Evolutionary conservation across 2,797 vertebrate genomes (phyloP).

Genomic region (Myotis findleyi): DNA sequence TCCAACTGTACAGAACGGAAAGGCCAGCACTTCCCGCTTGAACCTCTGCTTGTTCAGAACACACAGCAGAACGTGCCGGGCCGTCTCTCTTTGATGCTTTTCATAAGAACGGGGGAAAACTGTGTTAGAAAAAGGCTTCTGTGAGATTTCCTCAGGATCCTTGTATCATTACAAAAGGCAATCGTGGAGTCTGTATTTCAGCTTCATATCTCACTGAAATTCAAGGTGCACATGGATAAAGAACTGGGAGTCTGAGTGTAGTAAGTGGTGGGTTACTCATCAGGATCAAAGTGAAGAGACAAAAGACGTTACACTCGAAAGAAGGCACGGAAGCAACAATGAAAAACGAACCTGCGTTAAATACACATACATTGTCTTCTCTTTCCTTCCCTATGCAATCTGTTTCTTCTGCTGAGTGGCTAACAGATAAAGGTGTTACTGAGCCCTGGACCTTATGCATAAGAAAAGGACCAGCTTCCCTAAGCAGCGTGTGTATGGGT

Average conservation of each 20-base stretch:
- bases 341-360: background rate
- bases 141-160: slow-evolving; percentile 41
- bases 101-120: slow-evolving; percentile 52
- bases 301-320: background rate
- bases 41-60: background rate
- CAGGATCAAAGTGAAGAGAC: background rate
- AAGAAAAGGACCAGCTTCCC: background rate
- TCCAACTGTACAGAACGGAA: background rate
- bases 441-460: background rate
- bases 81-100: slow-evolving; percentile 30
- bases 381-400: background rate
- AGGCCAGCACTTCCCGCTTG: background rate
- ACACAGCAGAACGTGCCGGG: background rate
- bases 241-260: background rate
- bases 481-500: background rate
- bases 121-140: background rate
- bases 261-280: background rate
- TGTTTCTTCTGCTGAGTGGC: background rate
- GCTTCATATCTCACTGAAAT: background rate
- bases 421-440: background rate
- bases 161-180: background rate
- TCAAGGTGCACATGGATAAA: background rate
- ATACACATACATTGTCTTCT: background rate
- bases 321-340: slow-evolving; percentile 9
- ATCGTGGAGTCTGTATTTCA: background rate